phyloP scores from a whole-genome alignment of 2,113 vertebrate species.

The Natator depressus region DNA sequence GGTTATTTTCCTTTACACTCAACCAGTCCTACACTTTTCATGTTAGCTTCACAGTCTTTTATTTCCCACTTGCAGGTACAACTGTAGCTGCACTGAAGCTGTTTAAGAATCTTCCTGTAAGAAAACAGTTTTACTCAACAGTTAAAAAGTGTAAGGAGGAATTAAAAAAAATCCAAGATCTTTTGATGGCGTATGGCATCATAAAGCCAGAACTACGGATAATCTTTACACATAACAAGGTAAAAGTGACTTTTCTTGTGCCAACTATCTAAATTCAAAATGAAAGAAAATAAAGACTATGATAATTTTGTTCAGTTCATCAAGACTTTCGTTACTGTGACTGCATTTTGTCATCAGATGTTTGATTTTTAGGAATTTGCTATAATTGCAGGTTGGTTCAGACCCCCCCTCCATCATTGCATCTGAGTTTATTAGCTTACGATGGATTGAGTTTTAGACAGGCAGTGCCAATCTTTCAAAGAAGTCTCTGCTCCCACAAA shows the following conservation, averaged over 20 bases:
- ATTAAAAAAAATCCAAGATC: slow-evolving; percentile 90
- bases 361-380: not conserved
- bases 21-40: not conserved
- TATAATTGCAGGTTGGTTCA: not conserved
- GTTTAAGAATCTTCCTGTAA: slow-evolving; percentile 96
- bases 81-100: slow-evolving; percentile 89
- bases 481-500: not conserved
- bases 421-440: not conserved
- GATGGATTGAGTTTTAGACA: not conserved
- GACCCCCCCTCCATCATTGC: not conserved
- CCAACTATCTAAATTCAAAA: not conserved
- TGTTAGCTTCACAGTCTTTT: not conserved
- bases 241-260: slow-evolving; percentile 42
- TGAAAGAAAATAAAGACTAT: not conserved
- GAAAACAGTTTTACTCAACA: slow-evolving; percentile 93
- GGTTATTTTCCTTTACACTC: not conserved
- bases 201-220: slow-evolving; percentile 93
- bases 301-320: not conserved
- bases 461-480: not conserved
- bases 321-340: not conserved
- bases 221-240: slow-evolving; percentile 93
- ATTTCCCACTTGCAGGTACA: slow-evolving; percentile 83
- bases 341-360: not conserved
- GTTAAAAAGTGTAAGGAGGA: slow-evolving; percentile 95
- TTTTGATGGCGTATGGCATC: slow-evolving; percentile 89